These are phyloP conservation scores for Tauraco erythrolophus DNA, from an alignment of 2,113 vertebrate species.

Conservation along the genomic window DNA sequence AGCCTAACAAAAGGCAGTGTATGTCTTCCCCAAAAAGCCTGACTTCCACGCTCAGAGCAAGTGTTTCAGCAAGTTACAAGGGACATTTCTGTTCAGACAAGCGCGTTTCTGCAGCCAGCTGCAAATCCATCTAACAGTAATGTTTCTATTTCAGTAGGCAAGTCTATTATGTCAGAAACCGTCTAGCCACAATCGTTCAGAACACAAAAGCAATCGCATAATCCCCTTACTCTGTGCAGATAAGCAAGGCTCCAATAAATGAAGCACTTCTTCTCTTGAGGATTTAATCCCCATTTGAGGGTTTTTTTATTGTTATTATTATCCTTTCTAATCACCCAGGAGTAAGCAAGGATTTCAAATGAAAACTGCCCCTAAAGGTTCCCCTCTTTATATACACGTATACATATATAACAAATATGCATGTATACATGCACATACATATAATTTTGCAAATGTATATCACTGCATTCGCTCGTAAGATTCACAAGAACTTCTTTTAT, in stretches of 20 bases:
- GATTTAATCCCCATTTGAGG: slow-evolving; percentile 66
- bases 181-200: slow-evolving; percentile 65
- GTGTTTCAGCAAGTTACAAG: slow-evolving; percentile 64
- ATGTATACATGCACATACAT: not conserved
- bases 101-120: slow-evolving; percentile 46
- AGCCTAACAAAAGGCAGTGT: slow-evolving; percentile 42
- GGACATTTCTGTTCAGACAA: slow-evolving; percentile 61
- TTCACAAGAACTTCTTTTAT: slow-evolving; percentile 47
- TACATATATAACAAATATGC: not conserved
- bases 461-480: not conserved
- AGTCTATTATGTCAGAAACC: slow-evolving; percentile 69
- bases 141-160: slow-evolving; percentile 71
- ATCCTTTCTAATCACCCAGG: slow-evolving; percentile 62
- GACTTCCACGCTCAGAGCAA: slow-evolving; percentile 4
- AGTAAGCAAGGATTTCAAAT: slow-evolving; percentile 58
- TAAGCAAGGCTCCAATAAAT: slow-evolving; percentile 70
- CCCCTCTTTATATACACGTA: not conserved
- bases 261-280: slow-evolving; percentile 63
- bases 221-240: slow-evolving; percentile 60
- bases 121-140: slow-evolving; percentile 49
- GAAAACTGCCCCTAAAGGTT: slow-evolving; percentile 23
- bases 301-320: slow-evolving; percentile 37
- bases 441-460: not conserved
- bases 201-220: slow-evolving; percentile 72
- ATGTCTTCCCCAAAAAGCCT: slow-evolving; percentile 38